Evolutionary conservation across 1,140 invertebrate species (phyloP).

Genomic region (Branchinecta lynchi): DNA sequence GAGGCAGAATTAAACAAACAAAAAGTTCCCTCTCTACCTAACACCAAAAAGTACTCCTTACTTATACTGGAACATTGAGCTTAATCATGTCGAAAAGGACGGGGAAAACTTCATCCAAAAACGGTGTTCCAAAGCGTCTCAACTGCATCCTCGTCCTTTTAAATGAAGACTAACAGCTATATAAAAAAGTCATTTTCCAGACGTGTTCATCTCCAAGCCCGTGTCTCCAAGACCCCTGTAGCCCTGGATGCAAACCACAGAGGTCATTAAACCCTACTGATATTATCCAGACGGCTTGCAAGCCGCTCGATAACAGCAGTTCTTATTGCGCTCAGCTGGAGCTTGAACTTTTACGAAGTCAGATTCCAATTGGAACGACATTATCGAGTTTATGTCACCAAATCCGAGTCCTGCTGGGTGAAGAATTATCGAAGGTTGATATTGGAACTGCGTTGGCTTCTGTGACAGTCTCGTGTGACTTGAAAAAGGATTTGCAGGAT

Average conservation of each 20-base stretch:
- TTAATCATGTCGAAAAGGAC: too few species aligned
- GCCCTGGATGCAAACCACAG: not conserved
- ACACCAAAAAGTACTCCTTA: too few species aligned
- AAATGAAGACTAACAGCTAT: too few species aligned
- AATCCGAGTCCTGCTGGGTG: not conserved
- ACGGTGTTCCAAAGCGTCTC: too few species aligned
- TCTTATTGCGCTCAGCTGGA: not conserved
- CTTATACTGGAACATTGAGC: too few species aligned
- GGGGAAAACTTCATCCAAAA: too few species aligned
- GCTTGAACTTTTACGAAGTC: not conserved
- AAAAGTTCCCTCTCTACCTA: too few species aligned
- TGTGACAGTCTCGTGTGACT: not conserved
- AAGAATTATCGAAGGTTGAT: not conserved
- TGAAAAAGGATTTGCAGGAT: not conserved
- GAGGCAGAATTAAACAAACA: too few species aligned
- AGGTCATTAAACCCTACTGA: not conserved
- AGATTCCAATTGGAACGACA: not conserved
- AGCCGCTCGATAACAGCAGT: not conserved
- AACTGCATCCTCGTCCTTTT: too few species aligned
- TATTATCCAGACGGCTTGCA: not conserved
- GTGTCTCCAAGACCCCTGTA: not conserved
- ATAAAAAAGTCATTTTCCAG: not conserved
- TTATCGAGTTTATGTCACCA: not conserved
- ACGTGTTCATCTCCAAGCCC: not conserved
- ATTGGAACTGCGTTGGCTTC: not conserved